Evolutionary conservation across 2,113 vertebrate genomes (phyloP), one percentile per base, ranked within the genome.

Genomic region (Sarotherodon lohbergeri): DNA sequence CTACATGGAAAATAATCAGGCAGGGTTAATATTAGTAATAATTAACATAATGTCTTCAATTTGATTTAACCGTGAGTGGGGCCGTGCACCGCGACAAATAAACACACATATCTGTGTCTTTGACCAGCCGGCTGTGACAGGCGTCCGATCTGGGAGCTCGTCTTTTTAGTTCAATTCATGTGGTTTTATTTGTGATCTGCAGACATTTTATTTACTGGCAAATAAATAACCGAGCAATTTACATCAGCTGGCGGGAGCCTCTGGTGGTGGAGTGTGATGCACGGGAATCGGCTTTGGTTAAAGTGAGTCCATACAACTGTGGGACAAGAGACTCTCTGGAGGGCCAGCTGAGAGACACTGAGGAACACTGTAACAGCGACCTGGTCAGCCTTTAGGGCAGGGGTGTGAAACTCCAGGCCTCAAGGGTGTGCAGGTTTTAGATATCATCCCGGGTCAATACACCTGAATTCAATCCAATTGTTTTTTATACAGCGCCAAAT

Each of bases 21-120:
- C 59, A 5, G 66, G 88, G 90, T 88, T 94, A 92, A 91, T 88
- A 86, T 91, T 83, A 84, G 87, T 8, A 61, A 79, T 68, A 52
- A 87, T 83, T 27, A 92, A 56, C 71, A 61, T 63, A 24, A 87
- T 86, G 87, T 59, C 82, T 90, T 59, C 52, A 76, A 19, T 82
- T 68, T 32, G 22, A 83, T 9, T 79, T 82, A 11, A 17, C 46
- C 19, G 7, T 11, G 76, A 41, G 41, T 9, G 27, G 68, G 6
- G 1, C 14, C 39, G 1, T 6, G 17, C 34, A 14, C 39, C 9
- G 4, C 11, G 86, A 68, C 56, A 19, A 22, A 82, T 13, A 63
- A 57, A 61, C 57, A 29, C 52, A 39, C 17, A 63, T 66, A 14
- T 43, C 22, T 71, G n/a, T 22, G n/a, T 5, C 14, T 56, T 12